These are phyloP conservation scores for Tenrec ecaudatus DNA, from an alignment of 2,113 vertebrate species.

Conservation along the genomic window DNA sequence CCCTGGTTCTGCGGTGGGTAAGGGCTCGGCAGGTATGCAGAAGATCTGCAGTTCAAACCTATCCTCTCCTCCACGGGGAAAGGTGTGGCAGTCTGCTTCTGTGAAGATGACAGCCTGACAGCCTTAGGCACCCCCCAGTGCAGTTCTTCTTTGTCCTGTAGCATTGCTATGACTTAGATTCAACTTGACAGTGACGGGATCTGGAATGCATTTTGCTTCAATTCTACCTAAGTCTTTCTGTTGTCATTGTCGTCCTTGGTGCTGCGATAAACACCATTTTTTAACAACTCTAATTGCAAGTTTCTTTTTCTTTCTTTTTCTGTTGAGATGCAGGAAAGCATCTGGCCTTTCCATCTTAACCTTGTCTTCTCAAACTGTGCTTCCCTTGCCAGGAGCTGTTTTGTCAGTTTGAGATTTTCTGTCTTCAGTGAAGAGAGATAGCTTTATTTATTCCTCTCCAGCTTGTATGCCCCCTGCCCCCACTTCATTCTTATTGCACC, in stretches of 20 bases:
- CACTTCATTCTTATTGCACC: not conserved
- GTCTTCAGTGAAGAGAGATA: not conserved
- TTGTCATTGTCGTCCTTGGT: no score
- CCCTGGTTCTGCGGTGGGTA: not conserved
- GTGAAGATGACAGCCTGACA: not conserved
- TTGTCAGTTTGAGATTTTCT: not conserved
- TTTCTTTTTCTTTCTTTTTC: not conserved
- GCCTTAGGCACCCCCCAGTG: not conserved
- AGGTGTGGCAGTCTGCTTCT: not conserved
- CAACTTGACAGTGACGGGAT: not conserved
- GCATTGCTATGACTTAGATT: not conserved
- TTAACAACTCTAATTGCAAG: not conserved
- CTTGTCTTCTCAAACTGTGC: not conserved
- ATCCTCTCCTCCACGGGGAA: not conserved
- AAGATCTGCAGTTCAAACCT: not conserved
- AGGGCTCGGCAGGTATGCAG: not conserved
- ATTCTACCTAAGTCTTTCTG: not conserved
- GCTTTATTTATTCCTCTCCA: not conserved
- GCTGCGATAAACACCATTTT: not conserved
- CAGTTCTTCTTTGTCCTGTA: not conserved
- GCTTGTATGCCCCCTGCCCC: not conserved
- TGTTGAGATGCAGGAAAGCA: not conserved
- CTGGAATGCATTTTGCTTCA: not conserved
- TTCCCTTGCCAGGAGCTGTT: not conserved
- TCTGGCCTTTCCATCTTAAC: not conserved